Evolutionary conservation across 2,888 invertebrate species (phyloP).

Genomic region (Drosophila multiciliata): DNA sequence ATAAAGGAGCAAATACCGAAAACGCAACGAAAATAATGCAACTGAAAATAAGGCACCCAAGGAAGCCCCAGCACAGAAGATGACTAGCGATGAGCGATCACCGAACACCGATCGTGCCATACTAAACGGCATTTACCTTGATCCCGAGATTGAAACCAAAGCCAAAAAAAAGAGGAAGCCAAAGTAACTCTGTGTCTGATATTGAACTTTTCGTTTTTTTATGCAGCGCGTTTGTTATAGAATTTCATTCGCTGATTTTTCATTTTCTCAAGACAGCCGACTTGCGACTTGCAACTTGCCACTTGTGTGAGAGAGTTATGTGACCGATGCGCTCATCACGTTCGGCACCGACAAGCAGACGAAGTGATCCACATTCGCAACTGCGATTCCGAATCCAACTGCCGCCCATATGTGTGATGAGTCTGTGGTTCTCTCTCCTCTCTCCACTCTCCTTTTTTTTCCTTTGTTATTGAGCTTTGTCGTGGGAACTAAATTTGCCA

Average conservation of each 20-base stretch:
- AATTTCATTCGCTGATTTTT: slow-evolving; percentile 59
- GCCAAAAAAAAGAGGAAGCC: slow-evolving; percentile 51
- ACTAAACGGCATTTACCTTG: slow-evolving; percentile 77
- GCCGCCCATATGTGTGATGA: slow-evolving; percentile 61
- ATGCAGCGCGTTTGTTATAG: slow-evolving; percentile 61
- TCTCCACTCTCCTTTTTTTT: neutral
- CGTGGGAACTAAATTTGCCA: slow-evolving; percentile 66
- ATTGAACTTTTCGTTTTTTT: slow-evolving; percentile 66
- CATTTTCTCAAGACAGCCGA: slow-evolving; percentile 59
- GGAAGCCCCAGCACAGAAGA: slow-evolving; percentile 63
- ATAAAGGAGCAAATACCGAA: slow-evolving; percentile 12
- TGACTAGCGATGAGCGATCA: slow-evolving; percentile 64
- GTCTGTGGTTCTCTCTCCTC: slow-evolving; percentile 31
- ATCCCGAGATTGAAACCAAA: slow-evolving; percentile 57
- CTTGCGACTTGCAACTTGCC: slow-evolving; percentile 3
- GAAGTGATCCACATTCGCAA: slow-evolving; percentile 55
- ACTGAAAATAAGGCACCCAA: slow-evolving; percentile 44
- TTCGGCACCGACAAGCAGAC: slow-evolving; percentile 38
- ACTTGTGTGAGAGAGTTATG: slow-evolving; percentile 24
- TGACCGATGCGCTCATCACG: slow-evolving; percentile 42
- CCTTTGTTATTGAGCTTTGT: slow-evolving; percentile 60
- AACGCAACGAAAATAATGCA: slow-evolving; percentile 51
- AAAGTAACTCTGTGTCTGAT: slow-evolving; percentile 66
- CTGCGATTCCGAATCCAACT: slow-evolving; percentile 29
- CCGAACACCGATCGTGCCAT: slow-evolving; percentile 72